Base-by-base conservation (phyloP, 2,113 vertebrate species). In the Tilapia sparmanii region DNA sequence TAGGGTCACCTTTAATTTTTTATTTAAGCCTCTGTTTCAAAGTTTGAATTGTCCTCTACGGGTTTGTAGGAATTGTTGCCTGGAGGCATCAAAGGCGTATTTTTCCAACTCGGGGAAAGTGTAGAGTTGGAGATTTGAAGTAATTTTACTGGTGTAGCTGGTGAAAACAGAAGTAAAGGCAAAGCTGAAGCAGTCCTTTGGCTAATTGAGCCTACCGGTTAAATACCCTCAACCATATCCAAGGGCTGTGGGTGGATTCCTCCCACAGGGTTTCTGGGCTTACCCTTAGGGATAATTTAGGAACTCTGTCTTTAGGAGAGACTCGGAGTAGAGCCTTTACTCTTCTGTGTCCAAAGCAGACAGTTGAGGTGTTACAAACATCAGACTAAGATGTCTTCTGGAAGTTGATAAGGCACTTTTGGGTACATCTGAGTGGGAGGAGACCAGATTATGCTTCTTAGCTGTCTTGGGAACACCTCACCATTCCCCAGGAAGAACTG, bases 21-120 rank as follows among this genome's bases (percentile, higher is more conserved):
- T 47, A 5, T 47, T 16, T 47, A 47, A 31, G 3, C 24, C 10
- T 45, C 9, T 45, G 42, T 18, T 45, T 76, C 1, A 0, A 18
- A 29, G 15, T 47, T 45, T 76, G 22, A 26, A 47, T 76, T 47
- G 40, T 45, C 68, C 40, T 47, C 15, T 76, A 18, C 0, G 0
- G 40, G 68, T 76, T 76, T 29, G 71, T 29, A 10, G 10, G 24
- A 0, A 73, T 47, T 73, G 68, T 73, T 73, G 40, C 13, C 13
- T 73, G 38, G 18, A 45, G 40, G 40, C 47, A n/a, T 66, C 61
- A 66, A 38, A 0, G 61, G 19, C 7, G 5, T 22, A 66, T 13
- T 66, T 73, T 73, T 45, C 68, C 40, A 45, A 18, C 22, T 73
- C 1, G 1, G 22, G 38, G 1, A 73, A 45, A 45, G 35, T 45